A percentile compares a stretch with the other conserved stretches of the same genome.
Conservation (phyloP, 2,797 vertebrate species). For the Synaphobranchus kaupii region DNA sequence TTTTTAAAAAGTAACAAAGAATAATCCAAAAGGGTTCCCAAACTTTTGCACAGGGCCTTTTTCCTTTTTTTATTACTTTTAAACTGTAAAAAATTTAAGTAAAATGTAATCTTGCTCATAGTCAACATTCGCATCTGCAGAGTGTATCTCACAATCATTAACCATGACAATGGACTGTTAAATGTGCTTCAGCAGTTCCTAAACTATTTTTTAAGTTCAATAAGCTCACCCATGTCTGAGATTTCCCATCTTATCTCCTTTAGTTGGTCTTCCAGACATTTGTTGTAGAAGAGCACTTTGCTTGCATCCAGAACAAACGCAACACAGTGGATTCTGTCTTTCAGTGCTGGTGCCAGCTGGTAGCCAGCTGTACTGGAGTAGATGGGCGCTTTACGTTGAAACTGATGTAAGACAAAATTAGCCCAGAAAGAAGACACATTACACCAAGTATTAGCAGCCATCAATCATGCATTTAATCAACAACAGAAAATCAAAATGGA, state of each 20-base stretch:
- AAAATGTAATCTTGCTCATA: no score
- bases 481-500: not conserved
- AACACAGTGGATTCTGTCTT: constrained; percentile 40
- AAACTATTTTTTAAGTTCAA: not conserved
- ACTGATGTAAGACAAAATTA: constrained; percentile 27
- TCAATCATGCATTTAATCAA: not conserved
- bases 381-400: constrained; percentile 28
- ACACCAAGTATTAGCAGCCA: not conserved
- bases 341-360: constrained; percentile 27
- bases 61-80: no score
- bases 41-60: no score
- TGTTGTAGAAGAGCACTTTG: constrained; percentile 27
- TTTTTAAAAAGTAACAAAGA: no score
- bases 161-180: not conserved
- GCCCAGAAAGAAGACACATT: not conserved
- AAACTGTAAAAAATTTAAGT: no score
- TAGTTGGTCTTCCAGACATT: constrained; percentile 17
- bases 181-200: not conserved
- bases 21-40: no score
- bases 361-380: constrained; percentile 17
- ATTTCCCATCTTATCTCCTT: constrained; percentile 28
- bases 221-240: constrained; percentile 37
- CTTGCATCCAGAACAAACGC: constrained; percentile 42
- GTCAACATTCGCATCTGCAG: no score
- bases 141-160: not conserved